Conservation (phyloP, 2,797 vertebrate genomes). For the Sus cebifrons region DNA sequence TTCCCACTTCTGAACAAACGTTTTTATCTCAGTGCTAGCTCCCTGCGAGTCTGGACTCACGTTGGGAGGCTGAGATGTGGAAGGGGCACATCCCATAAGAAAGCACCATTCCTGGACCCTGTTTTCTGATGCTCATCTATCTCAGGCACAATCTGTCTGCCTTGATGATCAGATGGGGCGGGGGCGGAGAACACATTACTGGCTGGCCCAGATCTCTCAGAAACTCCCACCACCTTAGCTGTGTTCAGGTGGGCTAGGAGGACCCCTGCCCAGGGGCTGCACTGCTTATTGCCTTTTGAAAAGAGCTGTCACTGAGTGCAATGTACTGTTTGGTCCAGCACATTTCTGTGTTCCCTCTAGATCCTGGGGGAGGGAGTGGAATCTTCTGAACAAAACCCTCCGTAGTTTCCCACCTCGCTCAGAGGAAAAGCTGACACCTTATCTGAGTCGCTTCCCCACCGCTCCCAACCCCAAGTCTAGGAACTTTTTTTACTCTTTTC, state of each 20-base stretch:
- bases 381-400: background rate
- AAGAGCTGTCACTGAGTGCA: conserved; percentile 67
- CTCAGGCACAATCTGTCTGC: conserved; percentile 77
- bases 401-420: background rate
- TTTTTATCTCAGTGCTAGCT: conserved; percentile 7
- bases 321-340: conserved; percentile 25
- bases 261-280: no score
- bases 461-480: no score
- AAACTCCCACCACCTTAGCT: background rate
- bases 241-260: no score
- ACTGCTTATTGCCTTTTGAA: conserved; percentile 39
- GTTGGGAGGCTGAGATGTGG: conserved; percentile 54
- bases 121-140: conserved; percentile 73
- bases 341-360: conserved; percentile 63
- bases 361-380: conserved; percentile 25
- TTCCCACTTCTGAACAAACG: no score
- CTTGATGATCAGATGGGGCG: conserved; percentile 56
- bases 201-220: conserved; percentile 45
- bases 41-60: conserved; percentile 66
- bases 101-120: conserved; percentile 85
- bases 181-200: background rate
- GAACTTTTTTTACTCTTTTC: background rate
- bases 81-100: conserved; percentile 42
- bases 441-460: no score
- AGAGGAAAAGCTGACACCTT: background rate